These are phyloP conservation scores for Plectrocnemia conspersa DNA, from an alignment of 1,140 invertebrate species.

Conservation along the genomic window DNA sequence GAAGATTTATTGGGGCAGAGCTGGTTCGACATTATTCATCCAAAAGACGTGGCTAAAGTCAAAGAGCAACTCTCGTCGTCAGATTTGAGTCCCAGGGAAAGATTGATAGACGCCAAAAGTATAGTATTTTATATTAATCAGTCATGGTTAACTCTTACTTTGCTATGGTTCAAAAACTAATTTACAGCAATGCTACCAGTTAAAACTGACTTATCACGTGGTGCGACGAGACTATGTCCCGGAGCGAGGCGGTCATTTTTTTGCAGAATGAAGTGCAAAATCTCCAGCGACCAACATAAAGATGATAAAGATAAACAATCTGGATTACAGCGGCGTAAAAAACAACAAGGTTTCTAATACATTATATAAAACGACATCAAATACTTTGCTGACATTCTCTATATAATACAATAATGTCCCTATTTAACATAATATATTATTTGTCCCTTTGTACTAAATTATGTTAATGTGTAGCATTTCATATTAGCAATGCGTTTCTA, in stretches of 20 bases:
- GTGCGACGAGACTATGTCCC: constrained; percentile 70
- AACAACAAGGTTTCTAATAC: constrained; percentile 60
- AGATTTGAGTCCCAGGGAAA: constrained; percentile 81
- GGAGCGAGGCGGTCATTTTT: constrained; percentile 88
- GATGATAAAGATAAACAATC: constrained; percentile 54
- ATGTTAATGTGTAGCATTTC: no score
- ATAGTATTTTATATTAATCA: constrained; percentile 38
- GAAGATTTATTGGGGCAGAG: constrained; percentile 86
- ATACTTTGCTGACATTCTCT: no score
- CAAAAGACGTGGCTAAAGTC: constrained; percentile 90
- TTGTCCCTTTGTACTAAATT: no score
- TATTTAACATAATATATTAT: no score
- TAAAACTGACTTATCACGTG: constrained; percentile 77
- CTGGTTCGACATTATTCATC: constrained; percentile 92
- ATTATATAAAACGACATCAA: no score
- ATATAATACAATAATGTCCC: no score
- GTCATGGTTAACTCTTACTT: not conserved
- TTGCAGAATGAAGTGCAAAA: constrained; percentile 86
- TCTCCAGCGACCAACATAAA: constrained; percentile 45
- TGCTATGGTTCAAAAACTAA: constrained; percentile 4
- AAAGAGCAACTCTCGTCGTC: constrained; percentile 92
- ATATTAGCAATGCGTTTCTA: no score
- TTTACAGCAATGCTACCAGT: constrained; percentile 82
- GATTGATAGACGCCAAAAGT: constrained; percentile 92
- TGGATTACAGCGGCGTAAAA: constrained; percentile 60